These are phyloP conservation scores for Eristalinus sepulchralis DNA, from an alignment of 2,888 invertebrate species.

Conservation along the genomic window DNA sequence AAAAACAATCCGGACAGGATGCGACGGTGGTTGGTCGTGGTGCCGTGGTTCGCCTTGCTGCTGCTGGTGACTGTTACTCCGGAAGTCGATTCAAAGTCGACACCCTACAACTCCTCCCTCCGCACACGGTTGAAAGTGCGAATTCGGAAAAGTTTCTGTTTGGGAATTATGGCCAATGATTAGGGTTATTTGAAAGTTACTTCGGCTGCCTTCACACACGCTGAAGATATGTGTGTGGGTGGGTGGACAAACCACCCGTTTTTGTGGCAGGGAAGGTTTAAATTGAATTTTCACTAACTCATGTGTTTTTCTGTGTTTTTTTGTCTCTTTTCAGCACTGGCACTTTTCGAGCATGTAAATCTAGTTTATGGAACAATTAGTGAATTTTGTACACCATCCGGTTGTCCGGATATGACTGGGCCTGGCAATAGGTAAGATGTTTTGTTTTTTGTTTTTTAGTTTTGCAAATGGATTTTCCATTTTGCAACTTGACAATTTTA, in stretches of 20 bases:
- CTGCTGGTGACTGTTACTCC: no score
- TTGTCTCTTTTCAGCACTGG: slow-evolving; percentile 87
- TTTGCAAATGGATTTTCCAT: not conserved
- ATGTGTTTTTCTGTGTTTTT: not conserved
- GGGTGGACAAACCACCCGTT: not conserved
- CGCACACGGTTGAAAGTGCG: not conserved
- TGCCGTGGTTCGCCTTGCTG: not conserved
- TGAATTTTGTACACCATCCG: slow-evolving; percentile 98
- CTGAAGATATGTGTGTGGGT: not conserved
- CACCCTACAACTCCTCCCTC: not conserved
- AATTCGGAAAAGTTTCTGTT: slow-evolving; percentile 33
- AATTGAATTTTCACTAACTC: slow-evolving; percentile 21
- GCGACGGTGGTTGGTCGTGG: not conserved
- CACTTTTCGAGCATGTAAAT: slow-evolving; percentile 99
- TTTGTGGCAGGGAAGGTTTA: not conserved
- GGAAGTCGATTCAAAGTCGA: not conserved
- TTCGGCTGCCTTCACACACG: not conserved
- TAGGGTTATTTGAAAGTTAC: slow-evolving; percentile 32
- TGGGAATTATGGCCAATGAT: slow-evolving; percentile 35
- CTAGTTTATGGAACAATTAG: slow-evolving; percentile 98
- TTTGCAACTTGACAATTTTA: no score
- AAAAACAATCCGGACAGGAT: not conserved
- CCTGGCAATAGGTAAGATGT: slow-evolving; percentile 92
- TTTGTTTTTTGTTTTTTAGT: not conserved
- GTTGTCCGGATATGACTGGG: slow-evolving; percentile 98